Conservation (phyloP, 2,113 vertebrate species). For the Bungarus multicinctus region DNA sequence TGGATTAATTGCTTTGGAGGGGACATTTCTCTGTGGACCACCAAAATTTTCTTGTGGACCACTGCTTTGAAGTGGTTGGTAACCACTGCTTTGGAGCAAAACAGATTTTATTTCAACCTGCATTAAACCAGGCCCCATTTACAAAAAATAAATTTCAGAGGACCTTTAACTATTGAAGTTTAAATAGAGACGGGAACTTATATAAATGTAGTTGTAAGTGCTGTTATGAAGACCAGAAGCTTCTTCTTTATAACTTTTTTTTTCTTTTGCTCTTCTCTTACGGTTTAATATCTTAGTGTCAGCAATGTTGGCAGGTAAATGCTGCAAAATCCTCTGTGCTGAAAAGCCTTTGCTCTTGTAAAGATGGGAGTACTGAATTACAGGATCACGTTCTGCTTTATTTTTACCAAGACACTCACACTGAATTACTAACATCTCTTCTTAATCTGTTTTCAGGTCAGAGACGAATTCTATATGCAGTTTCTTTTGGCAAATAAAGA, state of each 20-base stretch:
- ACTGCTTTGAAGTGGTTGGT: not conserved
- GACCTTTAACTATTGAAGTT: not conserved
- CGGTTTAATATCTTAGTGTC: not conserved
- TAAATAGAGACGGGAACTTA: not conserved
- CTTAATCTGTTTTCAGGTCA: not conserved
- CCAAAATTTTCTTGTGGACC: too few relatives aligned
- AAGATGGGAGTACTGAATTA: not conserved
- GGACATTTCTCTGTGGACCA: too few relatives aligned
- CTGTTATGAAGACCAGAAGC: not conserved
- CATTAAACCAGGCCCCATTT: not conserved
- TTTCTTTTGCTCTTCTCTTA: not conserved
- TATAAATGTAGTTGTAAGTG: not conserved
- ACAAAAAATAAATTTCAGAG: not conserved
- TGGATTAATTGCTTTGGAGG: too few relatives aligned
- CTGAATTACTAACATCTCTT: not conserved
- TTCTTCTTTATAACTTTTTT: not conserved
- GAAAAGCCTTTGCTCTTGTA: not conserved
- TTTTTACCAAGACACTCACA: not conserved
- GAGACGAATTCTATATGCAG: not conserved
- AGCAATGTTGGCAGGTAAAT: not conserved
- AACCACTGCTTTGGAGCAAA: not conserved
- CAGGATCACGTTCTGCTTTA: not conserved
- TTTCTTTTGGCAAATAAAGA: not conserved
- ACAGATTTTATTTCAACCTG: not conserved
- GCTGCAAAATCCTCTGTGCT: not conserved